These are phyloP conservation scores for Euzophera pinguis DNA, from an alignment of 2,888 invertebrate species.

Conservation along the genomic window DNA sequence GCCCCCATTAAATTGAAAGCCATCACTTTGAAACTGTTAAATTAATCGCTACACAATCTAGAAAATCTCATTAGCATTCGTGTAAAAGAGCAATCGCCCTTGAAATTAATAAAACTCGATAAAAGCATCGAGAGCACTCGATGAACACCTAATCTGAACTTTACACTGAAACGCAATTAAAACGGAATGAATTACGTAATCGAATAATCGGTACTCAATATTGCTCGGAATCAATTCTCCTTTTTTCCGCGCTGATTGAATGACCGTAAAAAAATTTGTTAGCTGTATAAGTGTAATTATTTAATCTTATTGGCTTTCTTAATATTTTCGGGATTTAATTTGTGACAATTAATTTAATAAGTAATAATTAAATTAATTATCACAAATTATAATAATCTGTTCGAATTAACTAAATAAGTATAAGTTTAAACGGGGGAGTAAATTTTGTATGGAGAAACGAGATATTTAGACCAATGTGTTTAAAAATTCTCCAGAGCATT, in stretches of 20 bases:
- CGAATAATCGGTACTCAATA: conserved; percentile 32
- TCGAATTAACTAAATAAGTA: too few species aligned
- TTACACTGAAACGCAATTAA: conserved; percentile 36
- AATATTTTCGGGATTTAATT: too few species aligned
- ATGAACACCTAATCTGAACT: conserved; percentile 18
- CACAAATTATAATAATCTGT: too few species aligned
- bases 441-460: too few species aligned
- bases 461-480: too few species aligned
- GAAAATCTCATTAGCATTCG: conserved; percentile 21
- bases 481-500: too few species aligned
- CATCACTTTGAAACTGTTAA: not conserved
- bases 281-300: too few species aligned
- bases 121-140: conserved; percentile 19
- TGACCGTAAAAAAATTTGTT: not conserved
- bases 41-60: conserved; percentile 6
- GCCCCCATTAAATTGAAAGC: not conserved
- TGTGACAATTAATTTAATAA: too few species aligned
- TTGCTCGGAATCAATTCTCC: conserved; percentile 23
- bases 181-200: conserved; percentile 36
- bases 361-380: too few species aligned
- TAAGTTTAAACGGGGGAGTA: too few species aligned
- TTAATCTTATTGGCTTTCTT: too few species aligned
- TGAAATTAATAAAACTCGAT: conserved; percentile 20
- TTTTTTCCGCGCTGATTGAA: not conserved
- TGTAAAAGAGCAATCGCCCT: conserved; percentile 18